Evolutionary conservation across 2,797 vertebrate species (phyloP).

Genomic region (Crenichthys baileyi): DNA sequence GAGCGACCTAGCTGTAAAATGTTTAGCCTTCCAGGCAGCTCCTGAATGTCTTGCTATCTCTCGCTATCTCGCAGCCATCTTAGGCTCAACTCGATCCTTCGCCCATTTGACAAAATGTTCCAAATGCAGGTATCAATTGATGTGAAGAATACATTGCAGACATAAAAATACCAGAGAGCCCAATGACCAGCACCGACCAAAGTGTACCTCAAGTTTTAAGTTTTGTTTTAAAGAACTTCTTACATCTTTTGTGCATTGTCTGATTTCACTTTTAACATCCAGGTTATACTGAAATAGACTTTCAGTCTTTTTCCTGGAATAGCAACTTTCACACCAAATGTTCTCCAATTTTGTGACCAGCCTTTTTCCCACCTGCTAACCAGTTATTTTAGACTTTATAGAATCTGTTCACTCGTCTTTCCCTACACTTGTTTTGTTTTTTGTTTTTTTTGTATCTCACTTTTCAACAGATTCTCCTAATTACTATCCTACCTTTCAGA

Average conservation of each 20-base stretch:
- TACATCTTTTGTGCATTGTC: no score
- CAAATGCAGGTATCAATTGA: neutral
- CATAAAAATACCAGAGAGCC: neutral
- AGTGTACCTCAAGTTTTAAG: no score
- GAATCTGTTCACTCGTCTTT: neutral
- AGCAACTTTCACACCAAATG: neutral
- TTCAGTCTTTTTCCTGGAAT: neutral
- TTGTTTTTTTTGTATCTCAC: neutral
- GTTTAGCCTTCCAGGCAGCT: neutral
- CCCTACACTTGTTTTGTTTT: neutral
- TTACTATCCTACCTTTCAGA: constrained; percentile 75
- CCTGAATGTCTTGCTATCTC: neutral
- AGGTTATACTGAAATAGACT: neutral
- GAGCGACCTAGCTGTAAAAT: neutral
- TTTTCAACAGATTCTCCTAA: neutral
- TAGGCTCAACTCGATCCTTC: neutral
- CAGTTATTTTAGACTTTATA: neutral
- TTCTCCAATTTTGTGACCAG: neutral
- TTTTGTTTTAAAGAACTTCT: no score
- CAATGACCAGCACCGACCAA: neutral
- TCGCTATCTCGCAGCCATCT: neutral
- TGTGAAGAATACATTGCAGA: neutral
- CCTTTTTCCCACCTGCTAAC: neutral
- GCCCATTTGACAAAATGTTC: neutral
- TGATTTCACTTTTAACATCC: no score